Conservation (phyloP, 2,888 invertebrate genomes). For the Ischnus inquisitorius region DNA sequence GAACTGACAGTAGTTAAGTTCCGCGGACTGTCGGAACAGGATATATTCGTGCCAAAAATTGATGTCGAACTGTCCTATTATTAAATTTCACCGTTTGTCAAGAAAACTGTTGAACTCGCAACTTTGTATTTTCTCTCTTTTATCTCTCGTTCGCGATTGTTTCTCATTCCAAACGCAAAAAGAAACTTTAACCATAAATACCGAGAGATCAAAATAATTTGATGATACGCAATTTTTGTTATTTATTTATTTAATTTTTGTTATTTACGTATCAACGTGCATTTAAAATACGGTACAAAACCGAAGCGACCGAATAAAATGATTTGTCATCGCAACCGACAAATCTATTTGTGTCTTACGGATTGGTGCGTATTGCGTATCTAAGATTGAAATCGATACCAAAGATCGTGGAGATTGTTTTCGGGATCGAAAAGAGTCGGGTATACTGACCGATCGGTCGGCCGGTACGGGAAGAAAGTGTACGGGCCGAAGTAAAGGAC, state of each 20-base stretch:
- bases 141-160: slow-evolving; percentile 6
- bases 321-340: not conserved
- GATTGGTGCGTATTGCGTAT: not conserved
- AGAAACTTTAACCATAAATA: too few species aligned
- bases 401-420: slow-evolving; percentile 17
- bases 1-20: slow-evolving; percentile 46
- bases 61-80: slow-evolving; percentile 34
- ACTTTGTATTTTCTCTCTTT: slow-evolving; percentile 1
- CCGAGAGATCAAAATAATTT: too few species aligned
- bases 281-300: too few species aligned
- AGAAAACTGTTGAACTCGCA: not conserved
- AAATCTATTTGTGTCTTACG: not conserved
- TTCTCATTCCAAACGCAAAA: not conserved
- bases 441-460: not conserved
- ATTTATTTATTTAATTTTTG: too few species aligned
- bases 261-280: too few species aligned
- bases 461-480: slow-evolving; percentile 43
- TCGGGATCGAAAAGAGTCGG: slow-evolving; percentile 3
- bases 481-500: slow-evolving; percentile 39
- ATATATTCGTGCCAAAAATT: slow-evolving; percentile 41
- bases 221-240: too few species aligned
- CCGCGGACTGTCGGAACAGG: slow-evolving; percentile 45
- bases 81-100: slow-evolving; percentile 53
- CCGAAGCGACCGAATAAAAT: too few species aligned
- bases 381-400: not conserved